Evolutionary conservation across 2,888 invertebrate species (phyloP).

Genomic region (Vanessa cardui): DNA sequence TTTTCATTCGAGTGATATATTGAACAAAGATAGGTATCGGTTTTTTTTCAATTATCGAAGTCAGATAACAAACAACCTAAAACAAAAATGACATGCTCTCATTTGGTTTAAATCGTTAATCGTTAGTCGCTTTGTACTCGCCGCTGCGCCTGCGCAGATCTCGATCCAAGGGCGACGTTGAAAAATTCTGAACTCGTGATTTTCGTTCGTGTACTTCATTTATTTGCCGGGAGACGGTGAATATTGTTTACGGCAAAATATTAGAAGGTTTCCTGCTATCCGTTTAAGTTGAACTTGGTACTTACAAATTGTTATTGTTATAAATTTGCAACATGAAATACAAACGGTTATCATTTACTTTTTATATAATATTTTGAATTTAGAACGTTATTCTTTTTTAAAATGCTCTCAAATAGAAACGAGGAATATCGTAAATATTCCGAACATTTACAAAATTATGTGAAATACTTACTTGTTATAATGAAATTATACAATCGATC

Average conservation of each 20-base stretch:
- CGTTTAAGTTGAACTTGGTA: slow-evolving; percentile 47
- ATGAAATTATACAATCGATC: slow-evolving; percentile 79
- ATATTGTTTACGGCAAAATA: slow-evolving; percentile 66
- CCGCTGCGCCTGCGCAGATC: slow-evolving; percentile 65
- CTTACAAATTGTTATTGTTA: slow-evolving; percentile 45
- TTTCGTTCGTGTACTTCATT: slow-evolving; percentile 77
- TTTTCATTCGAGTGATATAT: slow-evolving; percentile 3
- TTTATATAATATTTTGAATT: background rate
- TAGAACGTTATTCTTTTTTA: too few relatives aligned
- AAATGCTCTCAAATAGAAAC: background rate
- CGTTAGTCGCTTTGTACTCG: slow-evolving; percentile 68
- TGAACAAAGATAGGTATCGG: background rate
- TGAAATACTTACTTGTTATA: slow-evolving; percentile 63
- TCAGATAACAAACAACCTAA: slow-evolving; percentile 47
- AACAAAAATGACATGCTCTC: slow-evolving; percentile 69
- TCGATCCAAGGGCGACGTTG: slow-evolving; percentile 71
- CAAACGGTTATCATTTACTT: slow-evolving; percentile 22
- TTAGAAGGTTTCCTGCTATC: slow-evolving; percentile 59
- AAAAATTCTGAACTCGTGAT: slow-evolving; percentile 79
- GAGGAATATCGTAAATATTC: slow-evolving; percentile 4
- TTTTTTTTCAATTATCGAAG: slow-evolving; percentile 31
- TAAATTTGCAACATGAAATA: slow-evolving; percentile 26
- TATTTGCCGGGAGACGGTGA: slow-evolving; percentile 65
- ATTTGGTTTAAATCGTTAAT: slow-evolving; percentile 72
- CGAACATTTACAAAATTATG: slow-evolving; percentile 49